Percentiles rank a stretch among this genome's conserved stretches.
Conservation (phyloP, 2,113 vertebrate genomes). For the Scomber scombrus region DNA sequence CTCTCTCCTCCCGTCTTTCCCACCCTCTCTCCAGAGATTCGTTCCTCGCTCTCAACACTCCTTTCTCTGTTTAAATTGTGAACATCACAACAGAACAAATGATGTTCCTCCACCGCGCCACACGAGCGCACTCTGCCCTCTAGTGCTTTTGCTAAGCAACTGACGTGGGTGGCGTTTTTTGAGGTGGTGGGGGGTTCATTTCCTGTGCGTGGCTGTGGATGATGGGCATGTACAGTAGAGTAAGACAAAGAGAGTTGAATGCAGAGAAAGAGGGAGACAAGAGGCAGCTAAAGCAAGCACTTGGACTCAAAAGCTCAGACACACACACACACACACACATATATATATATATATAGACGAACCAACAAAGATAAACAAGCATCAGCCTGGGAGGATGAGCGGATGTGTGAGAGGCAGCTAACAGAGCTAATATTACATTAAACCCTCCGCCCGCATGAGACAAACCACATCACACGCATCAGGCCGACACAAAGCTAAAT, state of each 20-base stretch:
- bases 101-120: slow-evolving; percentile 64
- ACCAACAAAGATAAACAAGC: slow-evolving; percentile 32
- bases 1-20: slow-evolving; percentile 39
- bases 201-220: slow-evolving; percentile 57
- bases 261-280: slow-evolving; percentile 55
- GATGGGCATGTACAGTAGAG: slow-evolving; percentile 43
- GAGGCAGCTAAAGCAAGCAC: slow-evolving; percentile 79
- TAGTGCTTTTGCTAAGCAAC: slow-evolving; percentile 77
- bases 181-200: slow-evolving; percentile 31
- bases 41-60: slow-evolving; percentile 70
- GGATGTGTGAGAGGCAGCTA: slow-evolving; percentile 59
- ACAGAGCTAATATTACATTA: slow-evolving; percentile 60
- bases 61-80: slow-evolving; percentile 75
- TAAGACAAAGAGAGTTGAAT: slow-evolving; percentile 64
- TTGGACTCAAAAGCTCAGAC: slow-evolving; percentile 28
- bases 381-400: slow-evolving; percentile 53
- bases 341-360: neutral
- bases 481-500: slow-evolving; percentile 40
- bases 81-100: slow-evolving; percentile 81
- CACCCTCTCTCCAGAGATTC: slow-evolving; percentile 65
- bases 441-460: slow-evolving; percentile 59
- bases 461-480: slow-evolving; percentile 63
- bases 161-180: slow-evolving; percentile 37
- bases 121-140: slow-evolving; percentile 68
- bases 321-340: slow-evolving; percentile 8